phyloP scores from a whole-genome alignment of 2,888 invertebrate species.

The Lydus trimaculatus region DNA sequence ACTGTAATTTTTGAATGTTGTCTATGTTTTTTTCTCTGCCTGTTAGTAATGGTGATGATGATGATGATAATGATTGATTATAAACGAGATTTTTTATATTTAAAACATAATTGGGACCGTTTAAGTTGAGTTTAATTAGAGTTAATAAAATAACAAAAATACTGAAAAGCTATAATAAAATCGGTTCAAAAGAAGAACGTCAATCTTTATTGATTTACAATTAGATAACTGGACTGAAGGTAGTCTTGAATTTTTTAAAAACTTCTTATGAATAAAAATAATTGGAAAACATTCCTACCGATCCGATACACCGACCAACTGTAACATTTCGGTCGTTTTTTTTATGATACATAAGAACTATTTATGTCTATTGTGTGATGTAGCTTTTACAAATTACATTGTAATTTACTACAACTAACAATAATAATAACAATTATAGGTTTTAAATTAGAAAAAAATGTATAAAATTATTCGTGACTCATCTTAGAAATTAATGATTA shows the following conservation, averaged over 20 bases:
- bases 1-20: background rate
- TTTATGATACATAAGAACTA: constrained; percentile 19
- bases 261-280: background rate
- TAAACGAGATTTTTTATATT: background rate
- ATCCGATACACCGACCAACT: background rate
- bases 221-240: background rate
- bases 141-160: background rate
- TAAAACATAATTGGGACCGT: background rate
- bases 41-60: background rate
- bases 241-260: background rate
- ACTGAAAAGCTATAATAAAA: background rate
- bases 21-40: background rate
- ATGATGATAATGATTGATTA: background rate
- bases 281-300: background rate
- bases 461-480: background rate
- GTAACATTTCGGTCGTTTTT: constrained; percentile 5
- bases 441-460: background rate
- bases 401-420: constrained; percentile 12
- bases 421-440: background rate
- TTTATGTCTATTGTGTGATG: constrained; percentile 29
- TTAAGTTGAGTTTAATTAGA: background rate
- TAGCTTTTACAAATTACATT: constrained; percentile 29
- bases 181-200: background rate
- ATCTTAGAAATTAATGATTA: background rate
- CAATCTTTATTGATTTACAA: constrained; percentile 4